Evolutionary conservation across 2,888 invertebrate genomes (phyloP), one percentile per base, ranked within the genome.

Genomic region (Acholoe squamosa): DNA sequence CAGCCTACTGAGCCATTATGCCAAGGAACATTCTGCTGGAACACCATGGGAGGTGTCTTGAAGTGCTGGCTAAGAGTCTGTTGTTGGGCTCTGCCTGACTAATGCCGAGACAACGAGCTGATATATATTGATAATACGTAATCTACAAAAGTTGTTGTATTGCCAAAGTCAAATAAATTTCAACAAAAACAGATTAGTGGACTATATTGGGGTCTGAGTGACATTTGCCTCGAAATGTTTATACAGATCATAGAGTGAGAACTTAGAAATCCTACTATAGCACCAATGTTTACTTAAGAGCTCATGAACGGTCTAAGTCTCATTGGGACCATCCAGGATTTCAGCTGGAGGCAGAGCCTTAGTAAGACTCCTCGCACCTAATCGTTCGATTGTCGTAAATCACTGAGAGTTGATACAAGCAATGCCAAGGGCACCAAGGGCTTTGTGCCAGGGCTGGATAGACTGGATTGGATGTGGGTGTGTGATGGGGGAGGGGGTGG

Each of bases 361-460:
- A 25, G 71, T 25, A 28, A 28, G 28, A 28, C 3, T 3, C 14
- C 25, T 7, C 3, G 28, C n/a, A 25, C 25, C 12, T 71, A 71
- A 71, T 71, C 71, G 71, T 71, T 71, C 71, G 71, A 71, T 71
- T 71, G 71, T 28, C 71, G 71, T 71, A 71, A 71, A 71, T 71
- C 71, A 25, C 71, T 71, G 28, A 25, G 19, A 28, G 28, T 71
- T 71, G 71, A 71, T 71, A 71, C 71, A 71, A 71, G 12, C 71
- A 71, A 71, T 71, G 31, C 28, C 5, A 5, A 25, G 14, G 14
- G 31, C 71, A 25, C 25, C n/a, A 14, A 25, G 71, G 28, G 71
- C 12, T 71, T 25, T 71, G 12, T 28, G 28, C 71, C 28, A 3
- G 7, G 28, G 28, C 25, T 28, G 28, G 22, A n/a, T 7, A 43